Conservation (phyloP, 1,140 invertebrate genomes). For the Brachionus rubens region DNA sequence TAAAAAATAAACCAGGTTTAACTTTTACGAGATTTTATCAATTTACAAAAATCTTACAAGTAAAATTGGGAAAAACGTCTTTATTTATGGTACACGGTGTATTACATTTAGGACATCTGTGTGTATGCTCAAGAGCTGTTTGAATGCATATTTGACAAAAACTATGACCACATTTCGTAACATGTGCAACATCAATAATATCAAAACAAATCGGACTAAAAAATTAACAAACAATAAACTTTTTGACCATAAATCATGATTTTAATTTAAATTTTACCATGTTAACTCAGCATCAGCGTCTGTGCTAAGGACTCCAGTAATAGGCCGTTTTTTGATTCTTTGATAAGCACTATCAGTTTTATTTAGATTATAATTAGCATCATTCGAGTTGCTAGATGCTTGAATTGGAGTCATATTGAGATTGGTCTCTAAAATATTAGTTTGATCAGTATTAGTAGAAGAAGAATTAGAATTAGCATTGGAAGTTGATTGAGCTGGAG, state of each 20-base stretch:
- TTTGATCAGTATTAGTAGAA: background rate
- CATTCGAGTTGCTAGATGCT: conserved; percentile 12
- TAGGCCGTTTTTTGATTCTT: conserved; percentile 51
- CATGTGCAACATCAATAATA: conserved; percentile 81
- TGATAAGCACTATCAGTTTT: conserved; percentile 63
- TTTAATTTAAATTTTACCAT: background rate
- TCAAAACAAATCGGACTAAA: conserved; percentile 80
- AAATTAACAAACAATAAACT: background rate
- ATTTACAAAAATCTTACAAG: conserved; percentile 57
- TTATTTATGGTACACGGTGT: conserved; percentile 69
- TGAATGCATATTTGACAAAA: conserved; percentile 77
- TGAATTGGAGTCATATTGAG: conserved; percentile 13
- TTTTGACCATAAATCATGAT: no score
- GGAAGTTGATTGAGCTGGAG: background rate
- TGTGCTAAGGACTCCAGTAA: conserved; percentile 66
- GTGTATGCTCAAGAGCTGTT: conserved; percentile 72
- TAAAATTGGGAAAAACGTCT: conserved; percentile 80
- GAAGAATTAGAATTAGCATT: background rate
- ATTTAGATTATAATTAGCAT: background rate
- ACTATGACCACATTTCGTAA: conserved; percentile 88
- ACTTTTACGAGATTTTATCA: background rate
- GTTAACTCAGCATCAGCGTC: conserved; percentile 54
- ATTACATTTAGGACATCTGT: conserved; percentile 82
- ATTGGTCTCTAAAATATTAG: background rate
- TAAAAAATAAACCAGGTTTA: conserved; percentile 48